Base-by-base conservation (phyloP, 23 tunicate genomes). In the Botrylloides violaceus region DNA sequence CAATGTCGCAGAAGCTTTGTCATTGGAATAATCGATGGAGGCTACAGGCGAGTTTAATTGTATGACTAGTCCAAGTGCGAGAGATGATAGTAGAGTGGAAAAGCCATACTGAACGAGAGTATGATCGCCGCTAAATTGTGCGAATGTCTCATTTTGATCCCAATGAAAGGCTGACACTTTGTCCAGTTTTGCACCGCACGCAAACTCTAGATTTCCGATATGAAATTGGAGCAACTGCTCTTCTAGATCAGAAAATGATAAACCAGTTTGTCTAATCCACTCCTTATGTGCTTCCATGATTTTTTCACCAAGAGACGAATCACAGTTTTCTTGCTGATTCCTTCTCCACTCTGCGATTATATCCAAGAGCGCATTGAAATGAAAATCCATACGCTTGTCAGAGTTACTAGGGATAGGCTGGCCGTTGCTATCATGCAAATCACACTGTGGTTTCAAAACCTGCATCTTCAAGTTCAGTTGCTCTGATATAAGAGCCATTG, bases 101-200 rank as follows among this genome's bases (percentile, higher is more conserved):
- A 91, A 91, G 6, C 98, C 98, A 63, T 79, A 91, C 25, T 75
- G 88, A 23, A 83, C 98, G 30, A 91, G 80, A 5, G 98, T 70
- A 58, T 91, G 98, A 37, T 91, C 98, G 33, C 98, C 98, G 27
- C 82, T 63, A 61, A 91, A 91, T 73, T 91, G 98, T 15, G 98
- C 79, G 60, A 91, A 91, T 19, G 81, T 78, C 59, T 91, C 98
- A 37, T 91, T 91, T 70, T 91, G 98, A 50, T 91, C 98, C 98
- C 98, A 91, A 58, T 91, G 88, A 66, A 91, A 83, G 29, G 98
- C 98, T 5, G 98, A 91, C 19, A 83, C 96, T 77, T 81, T 78
- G 61, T 77, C 77, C 2, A 88, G 47, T 34, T 76, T 77, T 4
- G 96, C 90, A 23, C 96, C 96, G 37, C 96, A 88, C 23, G 96